Conservation (phyloP, 2,797 vertebrate species). For the Pteropus rufus region DNA sequence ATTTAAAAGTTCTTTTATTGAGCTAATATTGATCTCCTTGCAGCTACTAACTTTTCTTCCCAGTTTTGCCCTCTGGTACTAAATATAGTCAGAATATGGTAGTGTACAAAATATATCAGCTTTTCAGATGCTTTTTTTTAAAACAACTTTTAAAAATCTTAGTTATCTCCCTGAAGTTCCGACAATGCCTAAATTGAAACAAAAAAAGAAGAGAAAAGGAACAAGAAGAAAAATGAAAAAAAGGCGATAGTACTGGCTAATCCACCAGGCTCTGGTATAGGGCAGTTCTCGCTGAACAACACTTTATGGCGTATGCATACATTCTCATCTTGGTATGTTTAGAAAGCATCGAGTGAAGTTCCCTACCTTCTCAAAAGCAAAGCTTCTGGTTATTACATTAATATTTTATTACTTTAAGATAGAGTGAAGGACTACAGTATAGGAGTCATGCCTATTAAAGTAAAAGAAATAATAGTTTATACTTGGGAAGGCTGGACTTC, state of each 20-base stretch:
- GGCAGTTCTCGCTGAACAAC: neutral
- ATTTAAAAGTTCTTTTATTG: neutral
- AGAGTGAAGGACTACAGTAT: neutral
- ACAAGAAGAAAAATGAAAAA: neutral
- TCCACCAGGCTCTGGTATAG: neutral
- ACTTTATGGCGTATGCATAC: slow-evolving; percentile 51
- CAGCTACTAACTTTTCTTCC: neutral
- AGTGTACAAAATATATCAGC: neutral
- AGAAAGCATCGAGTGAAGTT: neutral
- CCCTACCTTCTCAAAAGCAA: neutral
- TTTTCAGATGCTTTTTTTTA: neutral
- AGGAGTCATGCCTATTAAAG: neutral
- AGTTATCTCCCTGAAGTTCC: neutral
- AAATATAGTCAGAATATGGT: neutral
- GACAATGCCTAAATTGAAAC: neutral
- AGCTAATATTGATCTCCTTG: slow-evolving; percentile 1
- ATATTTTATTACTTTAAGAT: neutral
- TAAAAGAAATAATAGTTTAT: neutral
- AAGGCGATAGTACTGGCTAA: neutral
- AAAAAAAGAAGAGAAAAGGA: neutral
- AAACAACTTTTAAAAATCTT: neutral
- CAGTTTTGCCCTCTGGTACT: neutral
- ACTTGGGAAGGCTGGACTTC: neutral
- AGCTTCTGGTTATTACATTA: neutral
- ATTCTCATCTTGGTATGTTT: neutral